Evolutionary conservation across 2,797 vertebrate genomes (phyloP), one percentile per base, ranked within the genome.

Genomic region (Vireo griseus): DNA sequence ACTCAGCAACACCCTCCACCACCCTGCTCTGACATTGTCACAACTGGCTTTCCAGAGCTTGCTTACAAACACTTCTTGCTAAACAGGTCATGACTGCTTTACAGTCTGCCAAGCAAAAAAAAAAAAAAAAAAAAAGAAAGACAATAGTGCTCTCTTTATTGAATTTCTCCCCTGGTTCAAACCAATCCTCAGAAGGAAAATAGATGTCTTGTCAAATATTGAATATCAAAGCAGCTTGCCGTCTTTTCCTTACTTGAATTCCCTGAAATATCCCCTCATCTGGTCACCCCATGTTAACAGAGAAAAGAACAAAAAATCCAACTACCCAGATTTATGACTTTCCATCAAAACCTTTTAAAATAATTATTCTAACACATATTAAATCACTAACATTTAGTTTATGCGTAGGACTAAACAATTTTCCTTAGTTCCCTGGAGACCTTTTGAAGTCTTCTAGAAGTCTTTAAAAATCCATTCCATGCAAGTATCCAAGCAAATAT

Each of bases 51-150:
- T 80, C 47, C 88, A 87, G 65, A 87, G 68, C 54, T 58, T 74
- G 77, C 86, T 82, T 89, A 87, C 25, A 85, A 95, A 95, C 59
- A 48, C 22, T 73, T 95, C 93, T 94, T 95, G 92, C 86, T 85
- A 77, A 96, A 89, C 91, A 96, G 92, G 92, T 95, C 89, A 93
- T 86, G 91, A 95, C 68, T 83, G 72, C 66, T 91, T 91, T 73
- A 89, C 11, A 77, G 16, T 17, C 57, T 71, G 33, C 33, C 75
- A 87, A 77, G 51, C 2, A 5, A 21, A 42, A 55, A 57, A 73
- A 29, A 20, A 29, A 31, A 16, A 18, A 29, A 24, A 44, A 5
- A 31, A 35, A 35, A 15, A 33, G n/a, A 35, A 50, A 55, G 13
- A 88, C 58, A 95, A 85, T 45, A 87, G 57, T 8, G 28, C 47